Evolutionary conservation across 2,797 vertebrate species (phyloP).

Genomic region (Numenius phaeopus): DNA sequence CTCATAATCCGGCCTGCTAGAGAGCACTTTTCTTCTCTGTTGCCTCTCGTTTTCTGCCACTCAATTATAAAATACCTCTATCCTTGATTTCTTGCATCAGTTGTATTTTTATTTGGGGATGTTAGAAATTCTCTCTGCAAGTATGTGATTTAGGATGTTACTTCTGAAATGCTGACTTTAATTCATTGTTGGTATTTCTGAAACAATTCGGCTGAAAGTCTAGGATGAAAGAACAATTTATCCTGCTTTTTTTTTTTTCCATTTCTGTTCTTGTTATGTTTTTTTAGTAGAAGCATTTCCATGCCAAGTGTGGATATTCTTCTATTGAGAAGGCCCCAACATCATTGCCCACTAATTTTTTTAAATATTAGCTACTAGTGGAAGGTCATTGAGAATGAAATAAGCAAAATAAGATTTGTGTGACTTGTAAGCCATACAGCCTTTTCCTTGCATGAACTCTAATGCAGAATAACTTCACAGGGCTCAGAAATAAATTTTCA

Average conservation of each 20-base stretch:
- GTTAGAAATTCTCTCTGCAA: not conserved
- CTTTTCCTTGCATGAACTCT: not conserved
- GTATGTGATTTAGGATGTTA: constrained; percentile 37
- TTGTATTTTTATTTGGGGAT: constrained; percentile 20
- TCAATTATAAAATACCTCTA: not conserved
- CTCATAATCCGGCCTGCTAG: not conserved
- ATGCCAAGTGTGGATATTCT: constrained; percentile 13
- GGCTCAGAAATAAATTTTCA: constrained; percentile 8
- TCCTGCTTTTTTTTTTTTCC: constrained; percentile 17
- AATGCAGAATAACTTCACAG: not conserved
- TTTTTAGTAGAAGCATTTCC: constrained; percentile 44
- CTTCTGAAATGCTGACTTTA: constrained; percentile 48
- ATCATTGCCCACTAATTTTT: not conserved
- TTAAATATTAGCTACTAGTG: constrained; percentile 54
- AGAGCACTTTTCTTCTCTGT: not conserved
- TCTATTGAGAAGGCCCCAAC: not conserved
- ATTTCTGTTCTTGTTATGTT: constrained; percentile 3
- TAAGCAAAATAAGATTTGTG: constrained; percentile 53
- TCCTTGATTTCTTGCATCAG: not conserved
- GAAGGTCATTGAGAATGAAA: constrained; percentile 55
- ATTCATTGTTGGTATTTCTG: constrained; percentile 58
- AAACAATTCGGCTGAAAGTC: constrained; percentile 35
- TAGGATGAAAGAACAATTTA: constrained; percentile 48
- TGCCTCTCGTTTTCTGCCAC: not conserved
- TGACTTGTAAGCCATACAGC: not conserved